Base-by-base conservation (phyloP, 2,113 vertebrate genomes). In the Anser brachyrhynchus region DNA sequence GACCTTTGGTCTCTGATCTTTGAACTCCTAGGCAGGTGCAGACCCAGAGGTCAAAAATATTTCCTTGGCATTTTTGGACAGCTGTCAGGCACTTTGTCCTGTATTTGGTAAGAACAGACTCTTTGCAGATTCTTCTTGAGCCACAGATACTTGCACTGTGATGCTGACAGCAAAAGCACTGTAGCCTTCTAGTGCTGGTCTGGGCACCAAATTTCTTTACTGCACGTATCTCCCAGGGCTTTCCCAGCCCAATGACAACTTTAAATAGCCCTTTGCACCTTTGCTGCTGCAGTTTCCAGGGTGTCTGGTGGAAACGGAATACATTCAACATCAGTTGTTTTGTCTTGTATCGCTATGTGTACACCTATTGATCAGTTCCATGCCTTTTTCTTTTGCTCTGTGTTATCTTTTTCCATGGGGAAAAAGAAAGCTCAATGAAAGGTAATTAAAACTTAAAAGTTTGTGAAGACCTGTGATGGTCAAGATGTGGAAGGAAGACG, bases 121-220 rank as follows among this genome's bases (percentile, higher is more conserved):
- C 19, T 69, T 37, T 67, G 74, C 72, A 86, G 64, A 3, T 71
- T 79, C 43, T 88, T 94, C 78, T 83, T 85, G 71, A 79, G 78
- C 43, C 43, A 18, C 62, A 78, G 70, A 65, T 78, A 91, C 20
- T 91, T 71, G 70, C 62, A 57, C 84, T 90, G 74, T 46, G 93
- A 89, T 91, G 90, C 90, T 95, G 90, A 84, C 90, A 93, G 81
- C n/a, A 79, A 75, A 93, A 94, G 71, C 62, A 54, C 35, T 0
- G 1, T 69, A 87, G 71, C 65, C 62, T 87, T 94, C 74, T 84
- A 94, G 57, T 64, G 66, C 22, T 71, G 66, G 33, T 87, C 61
- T 80, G 55, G 88, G 79, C 67, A 69, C 35, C 15, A 31, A 11
- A 22, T 79, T 65, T 93, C 54, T 91, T 94, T 85, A 29, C 64